Base-by-base conservation (phyloP, 2,797 vertebrate species). In the Syngnathus rostellatus region DNA sequence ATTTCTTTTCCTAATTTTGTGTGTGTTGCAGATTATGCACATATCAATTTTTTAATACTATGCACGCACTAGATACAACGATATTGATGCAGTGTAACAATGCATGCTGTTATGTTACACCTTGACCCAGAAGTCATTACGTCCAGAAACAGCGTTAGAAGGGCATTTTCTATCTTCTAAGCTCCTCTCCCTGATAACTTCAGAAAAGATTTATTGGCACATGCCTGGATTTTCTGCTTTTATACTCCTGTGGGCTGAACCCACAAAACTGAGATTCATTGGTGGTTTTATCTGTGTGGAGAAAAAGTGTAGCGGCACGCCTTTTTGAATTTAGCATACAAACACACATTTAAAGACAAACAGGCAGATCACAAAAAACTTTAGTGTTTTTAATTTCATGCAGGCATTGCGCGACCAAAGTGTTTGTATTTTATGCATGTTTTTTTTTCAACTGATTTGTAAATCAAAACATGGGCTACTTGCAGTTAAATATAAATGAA, bases 151-250 rank as follows among this genome's bases (percentile, higher is more conserved):
- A 51, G 58, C 67, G 50, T 64, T 67, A 53, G 75, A 78, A 72
- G 76, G 76, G 19, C 76, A 75, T 77, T 64, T 45, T 81, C 78
- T 71, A 77, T 80, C 64, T 71, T 55, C 65, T 78, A 60, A 65
- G 62, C 66, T 77, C 70, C 69, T 69, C 51, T 53, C 50, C 72
- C 43, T 71, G 76, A 83, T 72, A 67, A 68, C 68, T 72, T 82
- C 76, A 77, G 76, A 78, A 75, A 65, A 53, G 71, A 75, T 76
- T 82, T 73, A 68, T 55, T 68, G 73, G 51, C 77, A 69, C 70
- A 78, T 12, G 64, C 71, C 79, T 78, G 71, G 77, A 71, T 80
- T 76, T 77, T 75, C 65, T 75, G 71, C 67, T 77, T 74, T 76
- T 74, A 41, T 69, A 68, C 62, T 76, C 78, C 78, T 12, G 2